A percentile compares a stretch with the other conserved stretches of the same genome.
Evolutionary conservation across 2,113 vertebrate genomes (phyloP).

Genomic region (Setophaga coronata): DNA sequence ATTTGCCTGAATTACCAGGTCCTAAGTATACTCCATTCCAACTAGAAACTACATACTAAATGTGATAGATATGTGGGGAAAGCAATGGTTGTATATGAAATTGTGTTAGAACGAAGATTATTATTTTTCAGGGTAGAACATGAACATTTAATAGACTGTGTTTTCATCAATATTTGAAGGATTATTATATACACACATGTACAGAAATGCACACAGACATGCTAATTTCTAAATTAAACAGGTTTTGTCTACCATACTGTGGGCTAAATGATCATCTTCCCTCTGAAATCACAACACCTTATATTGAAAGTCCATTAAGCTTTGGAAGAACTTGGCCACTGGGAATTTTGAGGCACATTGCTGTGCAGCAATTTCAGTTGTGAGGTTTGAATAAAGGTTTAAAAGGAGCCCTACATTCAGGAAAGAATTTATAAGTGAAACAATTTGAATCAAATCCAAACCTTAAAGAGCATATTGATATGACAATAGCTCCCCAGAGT

Average conservation of each 20-base stretch:
- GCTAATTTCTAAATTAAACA: not conserved
- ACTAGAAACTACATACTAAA: not conserved
- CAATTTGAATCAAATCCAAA: not conserved
- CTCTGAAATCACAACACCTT: not conserved
- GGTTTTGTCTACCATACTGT: accelerated
- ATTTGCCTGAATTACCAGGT: not conserved
- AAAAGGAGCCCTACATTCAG: not conserved
- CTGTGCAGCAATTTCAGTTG: not conserved
- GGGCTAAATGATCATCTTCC: not conserved
- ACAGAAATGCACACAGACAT: not conserved
- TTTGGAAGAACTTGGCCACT: not conserved
- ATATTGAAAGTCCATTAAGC: not conserved
- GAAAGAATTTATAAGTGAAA: not conserved
- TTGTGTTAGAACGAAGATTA: not conserved
- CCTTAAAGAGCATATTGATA: not conserved
- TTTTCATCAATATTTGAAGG: not conserved
- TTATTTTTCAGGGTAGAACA: not conserved
- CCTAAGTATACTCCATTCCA: not conserved
- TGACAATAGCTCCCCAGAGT: not conserved
- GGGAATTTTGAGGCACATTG: not conserved
- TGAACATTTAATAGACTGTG: not conserved
- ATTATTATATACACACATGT: not conserved
- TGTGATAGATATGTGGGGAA: not conserved
- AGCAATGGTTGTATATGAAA: not conserved
- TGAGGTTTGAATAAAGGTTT: not conserved